Base-by-base conservation (phyloP, 2,888 invertebrate genomes). In the Xylota sylvarum region DNA sequence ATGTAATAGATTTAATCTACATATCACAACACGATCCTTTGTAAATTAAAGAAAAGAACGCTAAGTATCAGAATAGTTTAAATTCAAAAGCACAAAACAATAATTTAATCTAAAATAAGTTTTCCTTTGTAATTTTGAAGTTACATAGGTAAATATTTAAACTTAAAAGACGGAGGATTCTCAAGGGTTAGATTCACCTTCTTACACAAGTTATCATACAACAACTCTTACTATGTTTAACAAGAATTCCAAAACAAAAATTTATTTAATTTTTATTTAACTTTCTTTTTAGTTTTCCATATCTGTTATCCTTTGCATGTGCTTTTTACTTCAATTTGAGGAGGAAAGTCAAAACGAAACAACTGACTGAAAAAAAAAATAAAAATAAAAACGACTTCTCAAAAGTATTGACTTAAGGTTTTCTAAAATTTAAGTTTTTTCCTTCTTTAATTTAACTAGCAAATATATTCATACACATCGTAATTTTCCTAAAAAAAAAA, bases 401-500 rank as follows among this genome's bases (percentile, higher is more conserved):
- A 9, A 17, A 17, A 32, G 14, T 9, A 9, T 30, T 55, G 4
- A 48, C 30, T 58, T 32, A 35, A 64, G 14, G 14, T 58, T 72
- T 56, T 46, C 7, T 23, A 32, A 30, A 62, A 50, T 60, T 35
- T 46, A 43, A 2, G 6, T n/a, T 46, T 55, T 14, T 40, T 60
- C n/a, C 14, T 30, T 55, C 52, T 56, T 72, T 60, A 17, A 46
- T 55, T 62, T 55, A 10, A 27, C 30, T 58, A 50, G 46, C 27
- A 40, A 37, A 64, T 48, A 58, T 80, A 79, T 76, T 85, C 81
- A 81, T 65, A 52, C 81, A 81, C 76, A 85, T 85, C 69, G 74
- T 74, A 83, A 81, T 76, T 65, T 76, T 55, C 70, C 64, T 37
- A 32, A 19, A 58, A 23, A 14, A 55, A 55, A 50, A 30, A 19